phyloP scores from a whole-genome alignment of 2,888 invertebrate genomes.

The Tachina lurida region DNA sequence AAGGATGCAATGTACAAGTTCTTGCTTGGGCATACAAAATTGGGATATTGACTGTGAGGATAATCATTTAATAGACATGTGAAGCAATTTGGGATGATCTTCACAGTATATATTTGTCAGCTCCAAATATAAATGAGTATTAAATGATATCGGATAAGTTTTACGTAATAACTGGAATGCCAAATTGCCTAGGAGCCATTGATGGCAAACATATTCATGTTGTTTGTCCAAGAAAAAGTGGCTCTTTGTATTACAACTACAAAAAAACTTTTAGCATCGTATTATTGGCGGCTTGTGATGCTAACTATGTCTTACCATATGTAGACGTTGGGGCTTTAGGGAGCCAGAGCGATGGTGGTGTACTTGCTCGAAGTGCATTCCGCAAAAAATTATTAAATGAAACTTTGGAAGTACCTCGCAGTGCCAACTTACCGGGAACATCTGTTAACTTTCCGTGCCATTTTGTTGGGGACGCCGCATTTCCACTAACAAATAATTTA shows the following conservation, averaged over 20 bases:
- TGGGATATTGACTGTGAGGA: conserved; percentile 33
- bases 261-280: conserved; percentile 40
- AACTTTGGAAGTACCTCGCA: conserved; percentile 42
- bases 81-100: not conserved
- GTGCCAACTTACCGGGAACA: conserved; percentile 41
- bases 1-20: conserved; percentile 38
- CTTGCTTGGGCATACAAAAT: conserved; percentile 38
- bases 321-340: conserved; percentile 46
- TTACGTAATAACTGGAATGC: no score
- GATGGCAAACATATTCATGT: no score
- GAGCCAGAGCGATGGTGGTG: no score
- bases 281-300: conserved; percentile 17
- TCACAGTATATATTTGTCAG: conserved; percentile 11
- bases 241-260: conserved; percentile 33
- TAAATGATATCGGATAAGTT: conserved; percentile 23
- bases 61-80: conserved; percentile 41
- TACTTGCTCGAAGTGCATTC: conserved; percentile 51
- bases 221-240: not conserved
- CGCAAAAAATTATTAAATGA: conserved; percentile 45
- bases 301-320: conserved; percentile 52
- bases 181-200: no score
- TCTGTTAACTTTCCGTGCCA: conserved; percentile 11
- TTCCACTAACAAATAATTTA: conserved; percentile 47
- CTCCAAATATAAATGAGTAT: conserved; percentile 18
- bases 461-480: not conserved